Evolutionary conservation across 2,797 vertebrate genomes (phyloP).

Genomic region (Ispidina picta): DNA sequence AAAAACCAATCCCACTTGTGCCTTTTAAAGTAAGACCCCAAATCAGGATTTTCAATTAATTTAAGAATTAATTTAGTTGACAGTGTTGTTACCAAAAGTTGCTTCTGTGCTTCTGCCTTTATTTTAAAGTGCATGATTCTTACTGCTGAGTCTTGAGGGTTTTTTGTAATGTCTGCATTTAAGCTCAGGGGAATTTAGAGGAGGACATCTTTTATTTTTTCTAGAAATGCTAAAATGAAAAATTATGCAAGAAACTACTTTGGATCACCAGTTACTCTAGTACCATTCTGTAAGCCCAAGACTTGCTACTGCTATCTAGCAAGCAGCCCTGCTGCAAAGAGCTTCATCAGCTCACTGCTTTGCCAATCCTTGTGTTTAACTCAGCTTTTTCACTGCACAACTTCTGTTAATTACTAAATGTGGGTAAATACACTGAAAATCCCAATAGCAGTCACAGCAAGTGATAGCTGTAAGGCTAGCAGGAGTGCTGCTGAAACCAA

Average conservation of each 20-base stretch:
- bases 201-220: neutral
- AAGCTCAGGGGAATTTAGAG: neutral
- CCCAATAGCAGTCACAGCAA: neutral
- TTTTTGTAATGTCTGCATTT: neutral
- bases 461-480: neutral
- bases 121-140: neutral
- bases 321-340: neutral
- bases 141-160: neutral
- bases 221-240: neutral
- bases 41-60: neutral
- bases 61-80: neutral
- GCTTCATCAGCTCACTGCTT: neutral
- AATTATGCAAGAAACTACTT: neutral
- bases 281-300: neutral
- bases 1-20: neutral
- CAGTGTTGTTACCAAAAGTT: neutral
- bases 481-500: neutral
- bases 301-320: neutral
- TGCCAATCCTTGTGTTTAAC: neutral
- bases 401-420: neutral
- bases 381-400: neutral
- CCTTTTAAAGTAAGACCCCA: neutral
- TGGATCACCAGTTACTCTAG: neutral
- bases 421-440: neutral
- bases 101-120: neutral